These are phyloP conservation scores for Notolepis coatsorum DNA, from an alignment of 2,797 vertebrate species.

Conservation along the genomic window DNA sequence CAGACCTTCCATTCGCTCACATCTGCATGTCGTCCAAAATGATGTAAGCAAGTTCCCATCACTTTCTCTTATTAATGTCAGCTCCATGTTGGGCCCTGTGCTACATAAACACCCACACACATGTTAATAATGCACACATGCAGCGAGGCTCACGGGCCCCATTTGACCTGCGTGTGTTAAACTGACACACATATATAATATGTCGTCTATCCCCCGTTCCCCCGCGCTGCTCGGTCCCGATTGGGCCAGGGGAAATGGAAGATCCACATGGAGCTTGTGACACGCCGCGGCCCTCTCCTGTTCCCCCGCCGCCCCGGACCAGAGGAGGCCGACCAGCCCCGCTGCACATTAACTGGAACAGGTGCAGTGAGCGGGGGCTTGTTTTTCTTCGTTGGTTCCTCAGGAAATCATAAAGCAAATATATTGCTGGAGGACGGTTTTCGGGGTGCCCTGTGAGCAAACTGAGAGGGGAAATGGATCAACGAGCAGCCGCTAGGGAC, in stretches of 20 bases:
- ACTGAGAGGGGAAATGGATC: constrained; percentile 88
- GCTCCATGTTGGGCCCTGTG: constrained; percentile 70
- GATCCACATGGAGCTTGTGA: constrained; percentile 79
- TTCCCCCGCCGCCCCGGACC: constrained; percentile 67
- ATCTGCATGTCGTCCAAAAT: constrained; percentile 76
- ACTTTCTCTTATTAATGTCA: constrained; percentile 83
- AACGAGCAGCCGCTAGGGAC: constrained; percentile 80
- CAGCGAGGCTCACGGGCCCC: constrained; percentile 76
- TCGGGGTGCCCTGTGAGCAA: constrained; percentile 87
- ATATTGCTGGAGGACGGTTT: constrained; percentile 86
- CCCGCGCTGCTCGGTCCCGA: constrained; percentile 53
- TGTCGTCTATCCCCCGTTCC: constrained; percentile 46
- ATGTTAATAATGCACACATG: constrained; percentile 79
- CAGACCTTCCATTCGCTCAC: constrained; percentile 65
- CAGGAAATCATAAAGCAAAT: constrained; percentile 93
- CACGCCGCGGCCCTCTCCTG: constrained; percentile 58
- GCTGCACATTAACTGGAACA: constrained; percentile 84
- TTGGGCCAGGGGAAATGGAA: constrained; percentile 68
- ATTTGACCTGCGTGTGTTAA: constrained; percentile 76
- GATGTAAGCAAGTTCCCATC: constrained; percentile 76
- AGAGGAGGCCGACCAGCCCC: constrained; percentile 65
- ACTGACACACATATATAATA: constrained; percentile 75
- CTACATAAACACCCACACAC: constrained; percentile 81
- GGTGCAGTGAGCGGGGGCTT: constrained; percentile 78
- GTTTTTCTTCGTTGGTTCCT: constrained; percentile 84